Evolutionary conservation across 2,888 invertebrate genomes (phyloP).

Genomic region (Hypsopygia costalis): DNA sequence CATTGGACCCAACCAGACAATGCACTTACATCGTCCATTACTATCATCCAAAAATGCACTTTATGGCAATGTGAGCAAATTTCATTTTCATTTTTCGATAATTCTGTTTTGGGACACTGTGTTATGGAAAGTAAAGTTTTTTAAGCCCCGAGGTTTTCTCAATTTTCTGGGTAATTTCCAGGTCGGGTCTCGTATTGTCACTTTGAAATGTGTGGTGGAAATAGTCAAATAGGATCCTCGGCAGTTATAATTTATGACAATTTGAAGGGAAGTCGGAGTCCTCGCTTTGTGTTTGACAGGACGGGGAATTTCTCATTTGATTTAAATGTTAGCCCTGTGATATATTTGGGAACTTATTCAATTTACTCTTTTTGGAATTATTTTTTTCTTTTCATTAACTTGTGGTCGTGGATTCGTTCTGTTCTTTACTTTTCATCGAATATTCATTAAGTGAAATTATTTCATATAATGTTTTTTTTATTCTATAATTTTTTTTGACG

Average conservation of each 20-base stretch:
- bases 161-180: conserved; percentile 12
- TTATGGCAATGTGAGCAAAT: background rate
- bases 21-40: conserved; percentile 8
- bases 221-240: conserved; percentile 15
- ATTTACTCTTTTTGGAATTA: background rate
- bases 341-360: conserved; percentile 5
- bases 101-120: background rate
- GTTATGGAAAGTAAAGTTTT: conserved; percentile 12
- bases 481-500: no score
- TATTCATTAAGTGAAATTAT: no score
- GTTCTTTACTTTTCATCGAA: background rate
- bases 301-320: conserved; percentile 3
- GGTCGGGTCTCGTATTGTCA: conserved; percentile 17
- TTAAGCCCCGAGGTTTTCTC: conserved; percentile 16
- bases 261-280: conserved; percentile 11
- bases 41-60: background rate
- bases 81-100: background rate
- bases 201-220: conserved; percentile 20
- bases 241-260: conserved; percentile 19
- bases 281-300: background rate
- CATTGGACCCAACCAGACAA: conserved; percentile 8
- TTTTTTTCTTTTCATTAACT: background rate
- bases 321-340: conserved; percentile 2
- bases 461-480: no score
- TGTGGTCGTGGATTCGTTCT: background rate